Evolutionary conservation across 2,888 invertebrate species (phyloP).

Genomic region (Cantharis rustica): DNA sequence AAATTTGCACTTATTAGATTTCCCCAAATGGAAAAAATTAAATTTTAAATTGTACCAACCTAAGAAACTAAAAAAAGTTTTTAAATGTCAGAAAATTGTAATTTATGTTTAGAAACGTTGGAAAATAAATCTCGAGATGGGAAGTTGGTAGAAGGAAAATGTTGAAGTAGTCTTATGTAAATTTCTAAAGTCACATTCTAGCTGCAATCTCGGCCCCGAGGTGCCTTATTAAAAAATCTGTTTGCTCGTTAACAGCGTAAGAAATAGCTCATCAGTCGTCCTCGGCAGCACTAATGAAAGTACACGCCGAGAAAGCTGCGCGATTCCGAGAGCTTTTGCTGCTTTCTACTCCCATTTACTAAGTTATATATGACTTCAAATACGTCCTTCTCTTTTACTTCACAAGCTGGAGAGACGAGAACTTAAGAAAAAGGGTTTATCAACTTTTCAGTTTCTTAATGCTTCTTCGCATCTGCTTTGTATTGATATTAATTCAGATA

Average conservation of each 20-base stretch:
- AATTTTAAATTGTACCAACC: neutral
- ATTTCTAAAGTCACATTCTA: slow-evolving; percentile 42
- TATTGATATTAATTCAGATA: neutral
- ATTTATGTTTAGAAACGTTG: neutral
- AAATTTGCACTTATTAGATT: neutral
- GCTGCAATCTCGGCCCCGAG: slow-evolving; percentile 36
- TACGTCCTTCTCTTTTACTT: slow-evolving; percentile 4
- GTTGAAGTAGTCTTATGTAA: slow-evolving; percentile 39
- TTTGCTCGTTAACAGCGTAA: slow-evolving; percentile 45
- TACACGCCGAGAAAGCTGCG: slow-evolving; percentile 37
- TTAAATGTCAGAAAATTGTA: neutral
- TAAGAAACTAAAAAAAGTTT: neutral
- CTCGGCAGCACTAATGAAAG: slow-evolving; percentile 43
- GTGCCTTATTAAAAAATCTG: slow-evolving; percentile 47
- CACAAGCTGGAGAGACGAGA: slow-evolving; percentile 19
- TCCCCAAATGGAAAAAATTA: neutral
- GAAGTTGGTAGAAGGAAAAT: slow-evolving; percentile 13
- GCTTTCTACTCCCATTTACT: slow-evolving; percentile 28
- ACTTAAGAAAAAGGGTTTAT: slow-evolving; percentile 27
- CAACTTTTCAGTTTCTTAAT: slow-evolving; percentile 12
- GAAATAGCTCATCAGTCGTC: slow-evolving; percentile 42
- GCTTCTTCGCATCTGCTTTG: neutral
- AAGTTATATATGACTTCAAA: slow-evolving; percentile 22
- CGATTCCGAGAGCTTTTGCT: slow-evolving; percentile 37
- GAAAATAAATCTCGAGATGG: slow-evolving; percentile 18